These are phyloP conservation scores for Stenopsyche tienmushanensis DNA, from an alignment of 1,140 invertebrate genomes.

Conservation along the genomic window DNA sequence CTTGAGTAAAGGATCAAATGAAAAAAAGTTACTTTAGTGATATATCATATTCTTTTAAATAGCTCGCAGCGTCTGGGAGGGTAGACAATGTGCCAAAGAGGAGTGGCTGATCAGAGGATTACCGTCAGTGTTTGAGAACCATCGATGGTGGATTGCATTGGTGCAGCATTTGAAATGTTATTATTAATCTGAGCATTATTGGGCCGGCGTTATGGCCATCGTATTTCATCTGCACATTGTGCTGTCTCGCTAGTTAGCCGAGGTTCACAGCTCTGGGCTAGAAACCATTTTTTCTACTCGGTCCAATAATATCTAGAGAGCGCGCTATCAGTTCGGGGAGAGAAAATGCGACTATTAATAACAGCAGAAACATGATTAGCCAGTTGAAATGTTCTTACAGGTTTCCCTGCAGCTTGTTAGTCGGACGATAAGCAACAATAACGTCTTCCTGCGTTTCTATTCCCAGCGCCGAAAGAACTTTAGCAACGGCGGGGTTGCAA, in stretches of 20 bases:
- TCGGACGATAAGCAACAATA: background rate
- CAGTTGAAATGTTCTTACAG: conserved; percentile 14
- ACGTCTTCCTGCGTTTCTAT: conserved; percentile 27
- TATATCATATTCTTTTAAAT: no score
- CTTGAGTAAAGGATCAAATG: no score
- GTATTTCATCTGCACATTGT: conserved; percentile 16
- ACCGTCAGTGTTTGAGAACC: no score
- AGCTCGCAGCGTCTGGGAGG: no score
- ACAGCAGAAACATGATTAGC: conserved; percentile 33
- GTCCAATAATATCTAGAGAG: background rate
- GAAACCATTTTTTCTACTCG: background rate
- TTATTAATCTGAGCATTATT: conserved; percentile 1
- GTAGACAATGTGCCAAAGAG: no score
- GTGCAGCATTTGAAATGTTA: background rate
- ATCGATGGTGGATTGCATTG: background rate
- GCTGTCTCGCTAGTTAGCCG: conserved; percentile 4
- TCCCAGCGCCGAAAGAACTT: no score
- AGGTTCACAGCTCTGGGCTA: conserved; percentile 12
- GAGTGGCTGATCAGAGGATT: no score
- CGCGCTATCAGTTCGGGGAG: background rate
- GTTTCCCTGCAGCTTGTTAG: conserved; percentile 8
- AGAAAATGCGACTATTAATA: conserved; percentile 25
- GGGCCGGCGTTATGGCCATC: conserved; percentile 13
- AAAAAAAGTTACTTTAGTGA: no score
- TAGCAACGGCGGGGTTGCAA: no score